Base-by-base conservation (phyloP, 2,113 vertebrate genomes). In the Ceyx melanurus region DNA sequence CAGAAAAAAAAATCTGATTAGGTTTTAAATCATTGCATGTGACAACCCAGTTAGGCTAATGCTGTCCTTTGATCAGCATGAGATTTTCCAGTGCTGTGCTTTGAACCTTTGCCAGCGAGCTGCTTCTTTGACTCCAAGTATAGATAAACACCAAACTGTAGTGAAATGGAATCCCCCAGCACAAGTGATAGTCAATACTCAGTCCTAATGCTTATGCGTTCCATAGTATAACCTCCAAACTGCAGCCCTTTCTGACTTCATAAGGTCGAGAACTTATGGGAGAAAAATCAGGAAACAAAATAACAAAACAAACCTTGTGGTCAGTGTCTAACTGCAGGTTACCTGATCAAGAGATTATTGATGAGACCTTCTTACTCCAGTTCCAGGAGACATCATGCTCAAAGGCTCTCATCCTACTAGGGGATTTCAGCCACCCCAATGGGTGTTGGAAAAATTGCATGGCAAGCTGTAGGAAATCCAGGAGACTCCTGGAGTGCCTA, bases 31-130 rank as follows among this genome's bases (percentile, higher is more conserved):
- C 21, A 40, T 5, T 65, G 13, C 31, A 19, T 22, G 19, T 26
- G 48, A 35, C 42, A 45, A 4, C 6, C 4, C n/a, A 25, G 2
- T 26, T 5, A 45, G 50, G 33, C 35, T 61, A 33, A 65, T 31
- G 13, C 14, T 75, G 15, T 48, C 31, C 46, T 50, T n/a, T 2
- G 3, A 21, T 15, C 3, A 4, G 10, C 0, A 0, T 21, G 56
- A 57, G 42, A 7, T 71, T 62, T 61, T 40, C 53, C n/a, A 70
- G 14, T 26, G 50, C 37, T 68, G 28, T 1, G 4, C 35, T 5
- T 13, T 62, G 51, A 75, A 35, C 15, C 43, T 73, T 19, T 46
- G 37, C n/a, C 56, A 76, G 25, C 73, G 31, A 61, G 25, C 5
- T 16, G 12, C 37, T 82, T 64, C 4, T 40, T n/a, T 78, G 61